Conservation (phyloP, 2,797 vertebrate genomes). For the Pipistrellus nathusii region DNA sequence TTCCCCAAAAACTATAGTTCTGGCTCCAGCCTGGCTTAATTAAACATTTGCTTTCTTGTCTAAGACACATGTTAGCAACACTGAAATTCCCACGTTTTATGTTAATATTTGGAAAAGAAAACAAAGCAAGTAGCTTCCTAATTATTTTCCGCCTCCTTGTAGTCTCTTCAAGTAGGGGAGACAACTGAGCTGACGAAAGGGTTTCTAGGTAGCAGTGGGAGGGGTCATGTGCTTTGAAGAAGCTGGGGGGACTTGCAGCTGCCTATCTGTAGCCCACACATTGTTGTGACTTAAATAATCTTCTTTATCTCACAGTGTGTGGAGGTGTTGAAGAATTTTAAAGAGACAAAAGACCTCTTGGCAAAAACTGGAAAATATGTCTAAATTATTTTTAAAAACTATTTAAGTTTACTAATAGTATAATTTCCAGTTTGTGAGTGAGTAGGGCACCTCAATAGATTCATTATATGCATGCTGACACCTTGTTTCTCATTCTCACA, state of each 20-base stretch:
- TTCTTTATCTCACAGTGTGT: conserved; percentile 64
- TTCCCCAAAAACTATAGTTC: not conserved
- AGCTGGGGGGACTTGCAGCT: not conserved
- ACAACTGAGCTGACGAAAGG: not conserved
- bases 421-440: conserved; percentile 12
- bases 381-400: not conserved
- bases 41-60: conserved; percentile 7
- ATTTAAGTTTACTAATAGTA: not conserved
- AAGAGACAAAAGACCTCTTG: conserved; percentile 32
- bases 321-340: conserved; percentile 44
- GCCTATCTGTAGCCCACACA: conserved; percentile 59
- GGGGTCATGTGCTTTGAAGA: not conserved
- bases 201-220: conserved; percentile 16
- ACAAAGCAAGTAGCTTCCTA: not conserved
- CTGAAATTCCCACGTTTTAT: not conserved
- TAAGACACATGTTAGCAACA: not conserved
- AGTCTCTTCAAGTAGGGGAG: not conserved
- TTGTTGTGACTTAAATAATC: conserved; percentile 60
- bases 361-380: conserved; percentile 26
- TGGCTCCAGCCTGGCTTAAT: not conserved
- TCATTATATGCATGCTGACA: conserved; percentile 23
- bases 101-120: conserved; percentile 12
- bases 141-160: not conserved
- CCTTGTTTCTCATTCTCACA: not conserved
- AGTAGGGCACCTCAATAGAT: not conserved